Conservation (phyloP, 2,113 vertebrate species). For the Calyptomena viridis region DNA sequence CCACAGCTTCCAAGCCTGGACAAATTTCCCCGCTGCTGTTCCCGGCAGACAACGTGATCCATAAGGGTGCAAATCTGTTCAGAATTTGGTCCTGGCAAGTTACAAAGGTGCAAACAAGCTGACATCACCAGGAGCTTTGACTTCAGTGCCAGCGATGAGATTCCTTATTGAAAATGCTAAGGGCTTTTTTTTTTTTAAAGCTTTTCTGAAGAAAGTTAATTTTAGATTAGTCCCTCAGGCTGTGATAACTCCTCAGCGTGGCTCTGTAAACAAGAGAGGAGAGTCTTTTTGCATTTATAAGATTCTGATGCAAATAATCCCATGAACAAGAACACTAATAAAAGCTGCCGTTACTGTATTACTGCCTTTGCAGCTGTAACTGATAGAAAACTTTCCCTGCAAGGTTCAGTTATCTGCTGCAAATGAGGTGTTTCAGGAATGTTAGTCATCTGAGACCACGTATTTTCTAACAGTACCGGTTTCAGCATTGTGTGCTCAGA, state of each 20-base stretch:
- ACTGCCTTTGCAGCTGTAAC: conserved; percentile 45
- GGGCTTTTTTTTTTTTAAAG: conserved; percentile 53
- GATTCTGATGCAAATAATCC: conserved; percentile 58
- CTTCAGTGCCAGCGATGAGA: conserved; percentile 33
- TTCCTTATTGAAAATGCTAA: conserved; percentile 49
- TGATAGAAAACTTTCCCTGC: conserved; percentile 50
- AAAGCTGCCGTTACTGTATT: neutral
- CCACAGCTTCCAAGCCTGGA: neutral
- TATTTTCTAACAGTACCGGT: conserved; percentile 46
- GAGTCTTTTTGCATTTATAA: conserved; percentile 52
- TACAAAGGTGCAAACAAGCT: conserved; percentile 58
- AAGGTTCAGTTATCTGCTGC: neutral
- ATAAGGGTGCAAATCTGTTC: conserved; percentile 25
- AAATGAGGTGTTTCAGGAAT: conserved; percentile 51
- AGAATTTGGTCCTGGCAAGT: conserved; percentile 56
- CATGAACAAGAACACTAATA: conserved; percentile 34
- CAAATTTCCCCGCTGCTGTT: neutral
- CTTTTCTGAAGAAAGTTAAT: conserved; percentile 63
- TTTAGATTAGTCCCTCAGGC: conserved; percentile 65
- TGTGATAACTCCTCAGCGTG: conserved; percentile 69
- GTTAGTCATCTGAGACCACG: conserved; percentile 25
- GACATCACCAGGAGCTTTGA: conserved; percentile 53
- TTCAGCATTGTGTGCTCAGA: neutral
- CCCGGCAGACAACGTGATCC: neutral
- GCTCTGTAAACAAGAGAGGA: conserved; percentile 63